phyloP scores from a whole-genome alignment of 2,888 invertebrate species.

The Pseudoips prasinana region DNA sequence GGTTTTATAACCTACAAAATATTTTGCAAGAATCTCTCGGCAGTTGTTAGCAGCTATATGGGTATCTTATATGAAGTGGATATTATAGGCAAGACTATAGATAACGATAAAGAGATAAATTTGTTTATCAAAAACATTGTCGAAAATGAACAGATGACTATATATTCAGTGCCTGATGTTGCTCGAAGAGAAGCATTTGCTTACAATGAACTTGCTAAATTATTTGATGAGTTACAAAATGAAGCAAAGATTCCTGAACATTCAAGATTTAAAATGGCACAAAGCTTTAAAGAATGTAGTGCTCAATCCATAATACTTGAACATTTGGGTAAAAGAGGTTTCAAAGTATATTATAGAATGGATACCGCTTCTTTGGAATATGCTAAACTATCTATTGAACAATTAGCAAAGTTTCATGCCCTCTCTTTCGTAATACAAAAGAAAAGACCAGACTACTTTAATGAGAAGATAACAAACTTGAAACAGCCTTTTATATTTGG shows the following conservation, averaged over 20 bases:
- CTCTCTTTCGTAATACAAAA: constrained; percentile 45
- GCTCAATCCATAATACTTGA: constrained; percentile 48
- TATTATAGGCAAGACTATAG: constrained; percentile 34
- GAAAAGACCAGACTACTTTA: constrained; percentile 41
- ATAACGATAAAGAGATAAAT: constrained; percentile 33
- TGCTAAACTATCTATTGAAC: constrained; percentile 39
- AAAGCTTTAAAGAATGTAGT: constrained; percentile 40
- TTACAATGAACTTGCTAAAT: constrained; percentile 44
- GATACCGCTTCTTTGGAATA: constrained; percentile 42
- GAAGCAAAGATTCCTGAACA: constrained; percentile 37
- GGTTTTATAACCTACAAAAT: constrained; percentile 31
- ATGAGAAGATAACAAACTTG: constrained; percentile 15
- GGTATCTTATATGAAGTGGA: constrained; percentile 45
- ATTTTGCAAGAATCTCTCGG: constrained; percentile 28
- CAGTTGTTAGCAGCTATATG: constrained; percentile 45
- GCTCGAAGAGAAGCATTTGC: constrained; percentile 46
- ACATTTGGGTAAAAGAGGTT: constrained; percentile 46
- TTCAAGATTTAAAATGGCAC: constrained; percentile 43
- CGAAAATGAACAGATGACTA: constrained; percentile 30
- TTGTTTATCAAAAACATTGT: constrained; percentile 55
- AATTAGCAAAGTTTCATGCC: constrained; percentile 52
- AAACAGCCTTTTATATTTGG: constrained; percentile 26
- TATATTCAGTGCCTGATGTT: constrained; percentile 40
- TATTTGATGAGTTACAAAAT: constrained; percentile 44
- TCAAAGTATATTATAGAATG: constrained; percentile 38